These are phyloP conservation scores for Gasterosteus aculeatus DNA, from an alignment of 2,113 vertebrate species.

Conservation along the genomic window DNA sequence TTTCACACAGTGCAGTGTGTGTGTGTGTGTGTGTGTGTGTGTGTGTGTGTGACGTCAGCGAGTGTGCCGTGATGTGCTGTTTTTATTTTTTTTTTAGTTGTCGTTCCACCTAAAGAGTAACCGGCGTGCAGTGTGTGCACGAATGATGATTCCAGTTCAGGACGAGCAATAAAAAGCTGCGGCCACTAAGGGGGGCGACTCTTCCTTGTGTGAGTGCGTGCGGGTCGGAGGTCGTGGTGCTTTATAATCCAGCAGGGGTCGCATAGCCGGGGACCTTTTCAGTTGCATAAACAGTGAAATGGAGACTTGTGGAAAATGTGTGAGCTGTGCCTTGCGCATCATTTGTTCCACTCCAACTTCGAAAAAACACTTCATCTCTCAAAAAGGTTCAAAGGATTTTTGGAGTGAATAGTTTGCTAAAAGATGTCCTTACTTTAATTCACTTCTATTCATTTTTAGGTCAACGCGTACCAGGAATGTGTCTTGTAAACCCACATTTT, in stretches of 20 bases:
- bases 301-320: not conserved
- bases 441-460: not conserved
- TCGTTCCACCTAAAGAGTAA: slow-evolving; percentile 5
- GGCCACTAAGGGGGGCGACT: not conserved
- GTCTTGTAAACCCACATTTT: not conserved
- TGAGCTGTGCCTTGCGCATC: not conserved
- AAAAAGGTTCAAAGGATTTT: not conserved
- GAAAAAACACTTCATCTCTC: not conserved
- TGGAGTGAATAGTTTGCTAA: not conserved
- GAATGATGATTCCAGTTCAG: slow-evolving; percentile 15
- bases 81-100: slow-evolving; percentile 20
- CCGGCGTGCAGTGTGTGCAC: slow-evolving; percentile 7
- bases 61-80: slow-evolving; percentile 39
- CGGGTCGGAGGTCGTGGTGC: not conserved
- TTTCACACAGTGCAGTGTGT: not conserved
- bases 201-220: not conserved
- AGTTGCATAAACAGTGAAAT: slow-evolving; percentile 9
- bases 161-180: slow-evolving; percentile 45
- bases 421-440: not conserved
- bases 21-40: slow-evolving; percentile 10
- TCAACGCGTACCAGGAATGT: too few relatives aligned
- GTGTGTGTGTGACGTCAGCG: slow-evolving; percentile 5
- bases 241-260: not conserved
- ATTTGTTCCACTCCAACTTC: not conserved
- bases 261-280: not conserved